These are phyloP conservation scores for Schrankia costaestrigalis DNA, from an alignment of 2,888 invertebrate species.

Conservation along the genomic window DNA sequence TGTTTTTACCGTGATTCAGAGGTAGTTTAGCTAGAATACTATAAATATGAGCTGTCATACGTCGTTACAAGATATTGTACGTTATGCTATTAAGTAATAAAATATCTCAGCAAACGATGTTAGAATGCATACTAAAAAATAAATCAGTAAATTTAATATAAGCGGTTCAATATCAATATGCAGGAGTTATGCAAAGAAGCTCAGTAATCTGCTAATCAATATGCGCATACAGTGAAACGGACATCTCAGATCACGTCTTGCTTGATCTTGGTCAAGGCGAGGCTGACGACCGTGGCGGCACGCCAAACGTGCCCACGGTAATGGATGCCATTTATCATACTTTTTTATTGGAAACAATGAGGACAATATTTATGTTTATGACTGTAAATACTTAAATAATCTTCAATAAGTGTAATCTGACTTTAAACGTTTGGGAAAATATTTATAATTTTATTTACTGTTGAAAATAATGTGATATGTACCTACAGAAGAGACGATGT, in stretches of 20 bases:
- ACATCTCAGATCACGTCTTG: slow-evolving; percentile 55
- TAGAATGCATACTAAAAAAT: too few species aligned
- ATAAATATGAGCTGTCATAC: too few species aligned
- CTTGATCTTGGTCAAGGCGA: slow-evolving; percentile 75
- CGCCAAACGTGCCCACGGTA: slow-evolving; percentile 58
- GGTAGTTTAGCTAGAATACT: too few species aligned
- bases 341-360: slow-evolving; percentile 57
- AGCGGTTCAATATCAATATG: slow-evolving; percentile 20
- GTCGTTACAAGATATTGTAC: too few species aligned
- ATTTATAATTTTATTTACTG: slow-evolving; percentile 21
- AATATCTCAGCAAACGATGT: too few species aligned
- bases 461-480: slow-evolving; percentile 30
- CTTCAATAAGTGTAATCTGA: slow-evolving; percentile 30
- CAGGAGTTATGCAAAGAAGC: slow-evolving; percentile 41
- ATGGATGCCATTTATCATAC: slow-evolving; percentile 61
- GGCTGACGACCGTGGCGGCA: slow-evolving; percentile 69
- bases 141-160: too few species aligned
- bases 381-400: slow-evolving; percentile 30
- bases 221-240: slow-evolving; percentile 50
- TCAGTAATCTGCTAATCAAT: slow-evolving; percentile 51
- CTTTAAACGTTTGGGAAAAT: slow-evolving; percentile 22
- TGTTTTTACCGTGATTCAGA: too few species aligned
- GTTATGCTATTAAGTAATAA: too few species aligned
- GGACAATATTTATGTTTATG: slow-evolving; percentile 40
- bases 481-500: slow-evolving; percentile 22